A percentile compares a stretch with the other conserved stretches of the same genome.
Evolutionary conservation across 2,888 invertebrate species (phyloP).

Genomic region (Drosophila monieri): DNA sequence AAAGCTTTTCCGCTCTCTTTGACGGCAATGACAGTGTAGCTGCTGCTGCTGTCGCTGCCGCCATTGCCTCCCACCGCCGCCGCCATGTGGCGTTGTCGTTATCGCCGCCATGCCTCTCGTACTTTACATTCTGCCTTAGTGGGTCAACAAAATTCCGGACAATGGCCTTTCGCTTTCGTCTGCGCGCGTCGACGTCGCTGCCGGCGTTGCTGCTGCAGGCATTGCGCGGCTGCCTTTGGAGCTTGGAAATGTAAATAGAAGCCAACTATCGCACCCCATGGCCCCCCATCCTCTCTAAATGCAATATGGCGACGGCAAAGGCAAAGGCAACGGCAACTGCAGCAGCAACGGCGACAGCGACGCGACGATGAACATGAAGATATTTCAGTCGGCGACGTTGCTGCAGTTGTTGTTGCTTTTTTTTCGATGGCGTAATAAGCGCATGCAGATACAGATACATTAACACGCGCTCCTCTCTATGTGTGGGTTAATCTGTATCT

Average conservation of each 20-base stretch:
- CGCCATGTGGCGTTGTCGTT: background rate
- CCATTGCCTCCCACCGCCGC: background rate
- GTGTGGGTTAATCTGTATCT: background rate
- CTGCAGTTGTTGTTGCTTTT: constrained; percentile 42
- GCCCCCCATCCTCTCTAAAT: constrained; percentile 19
- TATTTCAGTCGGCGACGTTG: constrained; percentile 45
- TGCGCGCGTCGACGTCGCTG: constrained; percentile 50
- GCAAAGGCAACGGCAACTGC: constrained; percentile 20
- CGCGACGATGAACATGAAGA: constrained; percentile 63
- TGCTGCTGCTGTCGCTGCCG: background rate
- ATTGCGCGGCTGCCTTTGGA: constrained; percentile 31
- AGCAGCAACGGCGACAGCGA: constrained; percentile 10
- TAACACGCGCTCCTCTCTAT: background rate
- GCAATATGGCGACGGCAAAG: constrained; percentile 47
- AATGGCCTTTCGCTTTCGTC: constrained; percentile 84
- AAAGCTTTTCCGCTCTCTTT: background rate
- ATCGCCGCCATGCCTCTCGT: constrained; percentile 39
- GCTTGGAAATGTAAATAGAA: constrained; percentile 68
- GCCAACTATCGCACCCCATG: constrained; percentile 39
- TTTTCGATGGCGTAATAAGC: constrained; percentile 73
- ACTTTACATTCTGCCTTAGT: constrained; percentile 80
- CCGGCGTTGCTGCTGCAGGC: constrained; percentile 50
- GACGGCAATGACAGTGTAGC: constrained; percentile 9
- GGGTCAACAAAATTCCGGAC: constrained; percentile 85
- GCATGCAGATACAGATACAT: constrained; percentile 25